Evolutionary conservation across 2,888 invertebrate species (phyloP).

Genomic region (Epirrita christyi): DNA sequence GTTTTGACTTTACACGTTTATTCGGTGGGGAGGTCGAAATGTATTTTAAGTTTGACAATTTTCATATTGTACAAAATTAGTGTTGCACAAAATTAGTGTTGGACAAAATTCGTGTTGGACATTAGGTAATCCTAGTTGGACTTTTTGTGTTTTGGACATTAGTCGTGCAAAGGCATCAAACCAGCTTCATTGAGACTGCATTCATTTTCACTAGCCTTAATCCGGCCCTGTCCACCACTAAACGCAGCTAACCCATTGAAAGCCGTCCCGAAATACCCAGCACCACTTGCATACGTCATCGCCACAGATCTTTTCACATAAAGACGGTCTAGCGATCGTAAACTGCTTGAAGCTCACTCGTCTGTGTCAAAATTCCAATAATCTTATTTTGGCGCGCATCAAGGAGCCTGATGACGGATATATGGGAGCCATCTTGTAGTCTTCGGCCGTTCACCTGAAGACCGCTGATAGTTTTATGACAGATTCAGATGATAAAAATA

Average conservation of each 20-base stretch:
- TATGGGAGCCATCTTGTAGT: slow-evolving; percentile 76
- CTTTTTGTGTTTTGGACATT: no score
- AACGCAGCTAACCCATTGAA: slow-evolving; percentile 39
- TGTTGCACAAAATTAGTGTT: no score
- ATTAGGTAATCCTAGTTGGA: no score
- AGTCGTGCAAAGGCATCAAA: no score
- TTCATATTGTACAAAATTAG: no score
- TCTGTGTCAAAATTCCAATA: slow-evolving; percentile 81
- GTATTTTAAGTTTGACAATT: no score
- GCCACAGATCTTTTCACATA: slow-evolving; percentile 52
- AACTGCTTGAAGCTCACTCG: slow-evolving; percentile 61
- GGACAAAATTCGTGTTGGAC: no score
- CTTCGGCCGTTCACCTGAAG: slow-evolving; percentile 80
- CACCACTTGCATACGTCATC: slow-evolving; percentile 76
- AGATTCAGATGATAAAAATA: slow-evolving; percentile 72
- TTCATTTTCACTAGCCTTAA: background rate
- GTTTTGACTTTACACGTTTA: no score
- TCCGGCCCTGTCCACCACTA: slow-evolving; percentile 15
- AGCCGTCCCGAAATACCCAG: slow-evolving; percentile 61
- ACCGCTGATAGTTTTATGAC: slow-evolving; percentile 76
- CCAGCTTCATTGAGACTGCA: background rate
- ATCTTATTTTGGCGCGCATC: slow-evolving; percentile 85
- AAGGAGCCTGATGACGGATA: slow-evolving; percentile 78
- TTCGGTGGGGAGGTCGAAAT: no score
- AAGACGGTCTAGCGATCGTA: slow-evolving; percentile 68